phyloP scores from a whole-genome alignment of 2,888 invertebrate genomes.

The Aleiodes alternator region DNA sequence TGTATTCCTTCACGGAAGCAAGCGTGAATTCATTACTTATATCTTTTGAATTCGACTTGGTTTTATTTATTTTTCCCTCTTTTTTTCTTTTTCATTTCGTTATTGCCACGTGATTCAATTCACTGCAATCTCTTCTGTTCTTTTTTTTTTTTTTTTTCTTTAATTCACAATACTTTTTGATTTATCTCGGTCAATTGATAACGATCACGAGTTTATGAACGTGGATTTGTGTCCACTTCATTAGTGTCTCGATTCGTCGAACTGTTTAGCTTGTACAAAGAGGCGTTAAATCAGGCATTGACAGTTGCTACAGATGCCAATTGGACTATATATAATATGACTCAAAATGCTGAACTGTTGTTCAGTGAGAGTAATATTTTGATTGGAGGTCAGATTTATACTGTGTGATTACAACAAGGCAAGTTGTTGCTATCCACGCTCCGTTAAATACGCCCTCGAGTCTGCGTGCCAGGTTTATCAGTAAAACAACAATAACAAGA shows the following conservation, averaged over 20 bases:
- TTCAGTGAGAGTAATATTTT: conserved; percentile 57
- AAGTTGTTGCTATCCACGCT: conserved; percentile 48
- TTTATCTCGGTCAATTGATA: conserved; percentile 41
- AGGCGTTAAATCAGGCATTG: conserved; percentile 59
- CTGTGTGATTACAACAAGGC: conserved; percentile 52
- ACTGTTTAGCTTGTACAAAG: conserved; percentile 55
- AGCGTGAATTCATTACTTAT: conserved; percentile 48
- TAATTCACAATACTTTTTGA: conserved; percentile 2
- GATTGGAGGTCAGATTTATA: conserved; percentile 54
- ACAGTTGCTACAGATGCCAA: conserved; percentile 40
- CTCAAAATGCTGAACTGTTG: conserved; percentile 6
- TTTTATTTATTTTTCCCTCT: conserved; percentile 32
- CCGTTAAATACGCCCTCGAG: conserved; percentile 52
- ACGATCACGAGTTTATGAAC: conserved; percentile 51
- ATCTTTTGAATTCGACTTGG: conserved; percentile 32
- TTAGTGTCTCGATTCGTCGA: conserved; percentile 50
- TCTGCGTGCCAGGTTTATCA: conserved; percentile 27
- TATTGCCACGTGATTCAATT: conserved; percentile 36
- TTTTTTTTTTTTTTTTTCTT: conserved; percentile 14
- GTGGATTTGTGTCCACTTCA: conserved; percentile 50
- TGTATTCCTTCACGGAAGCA: conserved; percentile 45
- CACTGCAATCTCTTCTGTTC: neutral
- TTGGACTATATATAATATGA: conserved; percentile 43
- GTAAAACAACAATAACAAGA: conserved; percentile 8
- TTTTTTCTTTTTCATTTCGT: conserved; percentile 15